Base-by-base conservation (phyloP, 2,113 vertebrate genomes). In the Oncorhynchus keta region DNA sequence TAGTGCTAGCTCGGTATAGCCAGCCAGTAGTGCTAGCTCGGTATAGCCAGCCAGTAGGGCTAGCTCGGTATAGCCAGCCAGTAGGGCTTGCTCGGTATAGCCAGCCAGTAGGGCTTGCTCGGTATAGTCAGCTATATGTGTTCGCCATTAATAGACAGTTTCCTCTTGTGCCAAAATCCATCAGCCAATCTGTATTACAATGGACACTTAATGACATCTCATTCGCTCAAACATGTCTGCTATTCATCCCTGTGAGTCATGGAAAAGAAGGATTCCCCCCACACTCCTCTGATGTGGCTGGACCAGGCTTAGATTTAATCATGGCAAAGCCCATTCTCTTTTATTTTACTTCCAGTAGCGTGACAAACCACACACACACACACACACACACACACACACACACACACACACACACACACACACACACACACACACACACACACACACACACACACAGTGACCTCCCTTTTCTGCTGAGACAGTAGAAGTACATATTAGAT, bases 221-320 rank as follows among this genome's bases (percentile, higher is more conserved):
- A 68, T 68, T 68, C 32, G 45, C 32, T 68, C 14, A 32, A 67
- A 14, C 66, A 68, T 68, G 32, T 35, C 32, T 35, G 67, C 67
- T n/a, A 68, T 68, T 68, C 67, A 45, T 68, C 32, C 20, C 67
- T 55, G 51, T 4, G 51, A 55, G 14, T 45, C 16, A 35, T 39
- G 32, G 30, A 68, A 68, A 68, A 68, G 11, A 28, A 68, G 26
- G 28, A 16, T 16, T 8, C 66, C 9, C 66, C 30, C 65, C n/a
- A 5, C 20, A 7, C 9, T 35, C 30, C 76, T 81, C 67, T 76
- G 78, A 81, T 76, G 76, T 59, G 67, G 32, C 74, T 59, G 32
- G 32, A 35, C 30, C 5, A 20, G 65, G 75, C 79, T 83, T 68
- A 55, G 75, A 85, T 84, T 80, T 26, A 83, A 86, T 87, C 70